Evolutionary conservation across 2,797 vertebrate genomes (phyloP), one percentile per base, ranked within the genome.

Genomic region (Enteromius thamalakanensis): DNA sequence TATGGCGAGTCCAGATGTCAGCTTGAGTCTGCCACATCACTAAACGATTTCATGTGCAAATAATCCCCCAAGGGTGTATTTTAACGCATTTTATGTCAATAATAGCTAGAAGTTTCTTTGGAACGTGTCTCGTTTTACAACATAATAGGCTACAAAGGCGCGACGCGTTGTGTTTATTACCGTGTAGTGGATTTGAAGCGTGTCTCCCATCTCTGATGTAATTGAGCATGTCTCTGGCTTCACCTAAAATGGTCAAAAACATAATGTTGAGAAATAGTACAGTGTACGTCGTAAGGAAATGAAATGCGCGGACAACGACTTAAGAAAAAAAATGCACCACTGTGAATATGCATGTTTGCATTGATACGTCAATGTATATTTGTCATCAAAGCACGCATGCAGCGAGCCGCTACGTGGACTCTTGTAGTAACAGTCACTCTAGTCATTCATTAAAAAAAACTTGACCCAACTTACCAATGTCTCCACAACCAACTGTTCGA

Each of bases 121-220:
- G 34, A 6, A 37, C 6, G 34, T 75, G 76, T 55, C 42, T 85
- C 29, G 47, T 29, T 23, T 10, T 58, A 12, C 6, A 75, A 34
- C 45, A 45, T 4, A 74, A 76, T 53, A 78, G 26, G 3, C 58
- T 23, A 7, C 45, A 19, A 29, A 10, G 19, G 15, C 9, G 10
- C 23, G 14, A 15, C 42, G 23, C 42, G 75, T 40, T 51, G 60
- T 10, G 68, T 86, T 4, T 86, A 94, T 96, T 90, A 98, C 97
- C 94, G 97, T 98, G 92, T 98, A 98, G 90, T 98, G 97, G 86
- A 98, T 97, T 17, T 94, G 94, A 76, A 98, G 92, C 79, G 96
- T 97, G 94, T 99, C 97, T 87, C 97, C 97, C 88, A 94, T 90
- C 10, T 86, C 88, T 68, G 97, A 96, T 42, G 91, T 90, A 70